Evolutionary conservation across 2,797 vertebrate species (phyloP).

Genomic region (Rhabdomys pumilio): DNA sequence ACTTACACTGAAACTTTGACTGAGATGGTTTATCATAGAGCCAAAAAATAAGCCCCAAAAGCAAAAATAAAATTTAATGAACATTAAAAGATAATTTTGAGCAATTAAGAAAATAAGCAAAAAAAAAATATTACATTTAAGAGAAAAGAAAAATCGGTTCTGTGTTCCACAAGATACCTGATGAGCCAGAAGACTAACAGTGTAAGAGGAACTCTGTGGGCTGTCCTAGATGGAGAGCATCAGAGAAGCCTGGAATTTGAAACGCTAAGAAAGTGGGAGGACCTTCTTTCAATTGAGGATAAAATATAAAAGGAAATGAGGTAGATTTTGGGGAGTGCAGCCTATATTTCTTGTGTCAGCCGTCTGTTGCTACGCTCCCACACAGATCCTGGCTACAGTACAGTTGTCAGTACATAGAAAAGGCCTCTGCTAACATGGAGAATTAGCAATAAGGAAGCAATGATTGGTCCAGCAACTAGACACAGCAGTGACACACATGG

Average conservation of each 20-base stretch:
- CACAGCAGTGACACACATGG: background rate
- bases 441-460: background rate
- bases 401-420: background rate
- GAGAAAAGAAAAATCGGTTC: background rate
- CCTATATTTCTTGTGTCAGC: background rate
- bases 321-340: background rate
- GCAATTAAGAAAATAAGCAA: background rate
- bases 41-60: background rate
- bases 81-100: slow-evolving; percentile 3
- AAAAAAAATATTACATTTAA: background rate
- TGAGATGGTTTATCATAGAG: background rate
- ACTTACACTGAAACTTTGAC: background rate
- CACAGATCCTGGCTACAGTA: background rate
- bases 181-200: background rate
- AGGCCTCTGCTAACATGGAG: background rate
- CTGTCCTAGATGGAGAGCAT: background rate
- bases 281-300: background rate
- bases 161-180: background rate
- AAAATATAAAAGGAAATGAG: background rate
- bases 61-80: background rate
- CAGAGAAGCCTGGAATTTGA: background rate
- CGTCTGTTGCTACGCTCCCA: background rate
- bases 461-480: background rate
- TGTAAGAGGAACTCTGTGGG: background rate
- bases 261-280: background rate